Conservation (phyloP, 2,888 invertebrate genomes). For the Eupeodes latifasciatus region DNA sequence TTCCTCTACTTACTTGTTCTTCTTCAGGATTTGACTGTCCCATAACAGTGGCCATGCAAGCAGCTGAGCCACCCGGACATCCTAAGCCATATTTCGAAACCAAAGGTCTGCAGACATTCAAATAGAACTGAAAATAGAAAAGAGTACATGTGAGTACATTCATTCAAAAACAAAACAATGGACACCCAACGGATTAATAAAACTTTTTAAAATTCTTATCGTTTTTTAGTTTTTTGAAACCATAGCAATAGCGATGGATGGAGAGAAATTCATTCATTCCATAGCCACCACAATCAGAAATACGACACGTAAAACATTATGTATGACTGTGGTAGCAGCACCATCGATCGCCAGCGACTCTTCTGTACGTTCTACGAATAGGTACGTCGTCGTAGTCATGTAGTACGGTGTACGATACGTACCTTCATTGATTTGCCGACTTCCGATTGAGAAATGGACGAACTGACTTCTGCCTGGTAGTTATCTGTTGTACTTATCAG, state of each 20-base stretch:
- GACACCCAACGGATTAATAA: conserved; percentile 34
- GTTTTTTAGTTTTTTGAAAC: conserved; percentile 6
- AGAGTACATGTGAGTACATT: conserved; percentile 20
- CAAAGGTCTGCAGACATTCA: conserved; percentile 84
- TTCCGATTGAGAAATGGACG: conserved; percentile 78
- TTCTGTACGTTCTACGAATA: conserved; percentile 12
- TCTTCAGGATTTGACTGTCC: conserved; percentile 80
- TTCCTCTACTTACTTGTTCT: conserved; percentile 81
- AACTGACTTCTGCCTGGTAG: conserved; percentile 82
- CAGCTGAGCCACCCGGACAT: conserved; percentile 83
- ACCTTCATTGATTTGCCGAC: conserved; percentile 82
- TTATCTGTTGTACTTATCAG: conserved; percentile 82
- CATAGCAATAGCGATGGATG: not conserved
- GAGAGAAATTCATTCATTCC: conserved; percentile 46
- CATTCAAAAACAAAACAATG: not conserved
- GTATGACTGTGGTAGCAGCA: not conserved
- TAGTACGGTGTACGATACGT: conserved; percentile 43
- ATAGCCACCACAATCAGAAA: not conserved
- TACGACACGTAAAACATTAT: conserved; percentile 4
- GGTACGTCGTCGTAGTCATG: no score
- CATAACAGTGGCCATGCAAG: conserved; percentile 80
- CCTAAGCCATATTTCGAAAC: conserved; percentile 83
- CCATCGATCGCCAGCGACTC: no score
- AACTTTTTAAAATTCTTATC: conserved; percentile 56
- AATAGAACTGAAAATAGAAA: conserved; percentile 80